phyloP scores from a whole-genome alignment of 2,888 invertebrate species.

The Hirudinaria manillensis region DNA sequence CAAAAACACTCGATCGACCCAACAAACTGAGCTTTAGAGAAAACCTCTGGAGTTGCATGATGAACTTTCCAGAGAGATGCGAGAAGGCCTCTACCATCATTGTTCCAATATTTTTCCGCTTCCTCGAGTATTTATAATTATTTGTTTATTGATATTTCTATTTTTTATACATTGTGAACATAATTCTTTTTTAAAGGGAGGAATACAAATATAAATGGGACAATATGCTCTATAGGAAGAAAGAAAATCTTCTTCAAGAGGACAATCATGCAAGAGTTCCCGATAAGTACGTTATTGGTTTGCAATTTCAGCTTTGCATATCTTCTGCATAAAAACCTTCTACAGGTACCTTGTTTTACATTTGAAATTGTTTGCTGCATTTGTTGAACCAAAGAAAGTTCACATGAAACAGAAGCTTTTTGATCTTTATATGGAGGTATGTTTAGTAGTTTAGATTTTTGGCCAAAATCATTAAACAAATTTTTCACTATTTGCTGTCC shows the following conservation, averaged over 20 bases:
- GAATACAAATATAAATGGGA: slow-evolving; percentile 28
- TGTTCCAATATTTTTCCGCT: slow-evolving; percentile 71
- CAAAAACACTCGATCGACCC: slow-evolving; percentile 45
- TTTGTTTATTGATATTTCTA: background rate
- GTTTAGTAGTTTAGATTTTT: background rate
- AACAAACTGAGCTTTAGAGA: slow-evolving; percentile 72
- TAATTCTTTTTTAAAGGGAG: slow-evolving; percentile 9
- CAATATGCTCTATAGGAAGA: slow-evolving; percentile 6
- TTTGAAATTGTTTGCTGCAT: slow-evolving; percentile 64
- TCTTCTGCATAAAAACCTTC: background rate
- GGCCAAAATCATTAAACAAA: background rate
- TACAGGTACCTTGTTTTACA: slow-evolving; percentile 36
- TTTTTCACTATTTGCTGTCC: slow-evolving; percentile 59
- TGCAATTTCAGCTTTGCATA: background rate
- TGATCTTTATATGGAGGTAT: slow-evolving; percentile 54
- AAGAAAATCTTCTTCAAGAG: background rate
- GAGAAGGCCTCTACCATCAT: slow-evolving; percentile 76
- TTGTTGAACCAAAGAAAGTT: slow-evolving; percentile 73
- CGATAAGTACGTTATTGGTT: slow-evolving; percentile 1
- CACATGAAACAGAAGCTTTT: slow-evolving; percentile 70
- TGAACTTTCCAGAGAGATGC: slow-evolving; percentile 67
- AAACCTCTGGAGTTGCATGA: slow-evolving; percentile 74
- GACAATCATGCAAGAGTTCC: background rate
- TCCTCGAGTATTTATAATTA: slow-evolving; percentile 61
- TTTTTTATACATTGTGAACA: background rate